Evolutionary conservation across 2,797 vertebrate genomes (phyloP).

Genomic region (Mus spretus): DNA sequence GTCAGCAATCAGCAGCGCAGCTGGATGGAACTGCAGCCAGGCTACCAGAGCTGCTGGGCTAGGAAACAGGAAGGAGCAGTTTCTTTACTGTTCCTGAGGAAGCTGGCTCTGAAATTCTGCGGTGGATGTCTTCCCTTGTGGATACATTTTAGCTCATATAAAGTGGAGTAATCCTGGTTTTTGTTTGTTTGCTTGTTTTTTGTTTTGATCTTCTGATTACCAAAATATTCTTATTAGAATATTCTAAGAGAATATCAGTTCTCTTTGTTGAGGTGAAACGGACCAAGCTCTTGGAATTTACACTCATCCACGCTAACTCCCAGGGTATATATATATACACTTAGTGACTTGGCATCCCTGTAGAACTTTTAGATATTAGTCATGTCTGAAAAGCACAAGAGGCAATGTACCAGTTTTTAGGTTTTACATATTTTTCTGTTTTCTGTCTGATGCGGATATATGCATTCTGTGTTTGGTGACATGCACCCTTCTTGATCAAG

Average conservation of each 20-base stretch:
- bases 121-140: not conserved
- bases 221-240: not conserved
- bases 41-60: not conserved
- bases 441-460: not conserved
- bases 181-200: not conserved
- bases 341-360: not conserved
- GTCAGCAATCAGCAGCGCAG: not conserved
- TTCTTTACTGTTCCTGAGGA: not conserved
- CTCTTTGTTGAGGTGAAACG: not conserved
- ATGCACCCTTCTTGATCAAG: too few relatives aligned
- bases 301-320: not conserved
- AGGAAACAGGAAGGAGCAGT: not conserved
- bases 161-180: not conserved
- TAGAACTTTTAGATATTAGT: not conserved
- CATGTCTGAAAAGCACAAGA: not conserved
- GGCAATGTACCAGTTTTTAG: not conserved
- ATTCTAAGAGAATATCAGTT: not conserved
- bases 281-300: not conserved
- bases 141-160: not conserved
- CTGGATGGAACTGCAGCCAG: not conserved
- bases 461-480: too few relatives aligned
- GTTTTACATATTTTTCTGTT: not conserved
- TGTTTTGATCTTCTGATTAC: not conserved
- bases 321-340: not conserved
- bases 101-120: not conserved